A percentile compares a stretch with the other conserved stretches of the same genome.
Evolutionary conservation across 1,140 invertebrate genomes (phyloP).

Genomic region (Meloidogyne floridensis): DNA sequence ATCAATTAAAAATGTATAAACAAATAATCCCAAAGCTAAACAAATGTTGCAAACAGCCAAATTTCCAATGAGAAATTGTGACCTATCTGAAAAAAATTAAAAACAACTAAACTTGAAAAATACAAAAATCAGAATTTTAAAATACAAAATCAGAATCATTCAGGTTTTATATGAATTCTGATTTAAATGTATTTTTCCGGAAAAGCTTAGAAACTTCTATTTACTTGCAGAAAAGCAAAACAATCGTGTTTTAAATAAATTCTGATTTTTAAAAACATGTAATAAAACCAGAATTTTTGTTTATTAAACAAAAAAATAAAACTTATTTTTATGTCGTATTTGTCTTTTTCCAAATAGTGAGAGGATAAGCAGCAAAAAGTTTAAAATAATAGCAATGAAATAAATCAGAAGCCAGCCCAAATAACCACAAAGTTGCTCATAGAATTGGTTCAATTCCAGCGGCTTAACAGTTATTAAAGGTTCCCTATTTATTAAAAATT

Average conservation of each 20-base stretch:
- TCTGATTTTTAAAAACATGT: too few relatives aligned
- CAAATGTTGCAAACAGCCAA: conserved; percentile 46
- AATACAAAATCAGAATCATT: too few relatives aligned
- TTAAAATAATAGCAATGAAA: conserved; percentile 22
- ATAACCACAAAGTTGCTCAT: background rate
- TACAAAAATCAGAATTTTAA: background rate
- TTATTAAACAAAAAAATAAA: background rate
- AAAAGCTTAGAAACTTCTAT: background rate
- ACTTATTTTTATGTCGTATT: background rate
- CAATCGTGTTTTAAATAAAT: too few relatives aligned
- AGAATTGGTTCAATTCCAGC: background rate
- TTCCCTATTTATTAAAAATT: background rate
- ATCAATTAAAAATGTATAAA: conserved; percentile 51
- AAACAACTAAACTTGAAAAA: background rate
- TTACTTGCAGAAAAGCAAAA: background rate
- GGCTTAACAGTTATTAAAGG: conserved; percentile 16
- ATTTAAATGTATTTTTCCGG: too few relatives aligned
- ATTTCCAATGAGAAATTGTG: conserved; percentile 43
- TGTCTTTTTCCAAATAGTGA: conserved; percentile 17
- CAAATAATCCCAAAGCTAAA: conserved; percentile 35
- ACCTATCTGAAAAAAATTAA: background rate
- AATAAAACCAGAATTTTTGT: too few relatives aligned
- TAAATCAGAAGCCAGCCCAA: background rate
- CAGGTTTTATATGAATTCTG: too few relatives aligned
- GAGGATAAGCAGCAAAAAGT: conserved; percentile 9